Base-by-base conservation (phyloP, 2,888 invertebrate genomes). In the Sarcophaga subvicina region DNA sequence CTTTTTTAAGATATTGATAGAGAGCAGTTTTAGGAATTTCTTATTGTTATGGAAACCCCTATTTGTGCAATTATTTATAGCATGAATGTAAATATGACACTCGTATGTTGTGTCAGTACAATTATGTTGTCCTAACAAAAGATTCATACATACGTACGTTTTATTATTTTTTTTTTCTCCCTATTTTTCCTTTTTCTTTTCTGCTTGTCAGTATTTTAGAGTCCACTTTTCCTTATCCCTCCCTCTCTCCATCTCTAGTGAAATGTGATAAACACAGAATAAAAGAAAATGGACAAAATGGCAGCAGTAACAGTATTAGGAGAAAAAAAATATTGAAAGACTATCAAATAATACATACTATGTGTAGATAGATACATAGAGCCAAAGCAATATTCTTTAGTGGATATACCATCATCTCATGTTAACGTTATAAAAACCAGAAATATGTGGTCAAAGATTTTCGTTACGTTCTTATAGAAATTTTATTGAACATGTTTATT, bases 81-180 rank as follows among this genome's bases (percentile, higher is more conserved):
- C 37, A 37, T 69, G n/a, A 71, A 63, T 27, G 59, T 59, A 27
- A 67, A 67, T 80, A n/a, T 80, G 47, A 54, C 17, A 54, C 54
- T 67, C n/a, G 25, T 25, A 47, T 81, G 20, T 81, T 45, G 54
- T 76, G 75, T 63, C 81, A 63, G 62, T 70, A 22, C 81, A 81
- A 81, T 76, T 76, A 76, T 81, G 75, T 75, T 81, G 70, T 81
- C 75, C 76, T 70, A 70, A 76, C 80, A 75, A 69, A 80, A 67
- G 59, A 60, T 67, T 80, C 73, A 73, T 66, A 80, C 73, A 66
- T 75, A 69, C 45, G 37, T 37, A 37, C 37, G 37, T 37, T 37
- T 37, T 37, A 10, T 37, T 8, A 37, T 37, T 37, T 37, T 10
- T 8, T n/a, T 37, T 37, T 37, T 6, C 3, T 37, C 3, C 4